phyloP scores from a whole-genome alignment of 2,113 vertebrate species.

The Lycaon pictus region DNA sequence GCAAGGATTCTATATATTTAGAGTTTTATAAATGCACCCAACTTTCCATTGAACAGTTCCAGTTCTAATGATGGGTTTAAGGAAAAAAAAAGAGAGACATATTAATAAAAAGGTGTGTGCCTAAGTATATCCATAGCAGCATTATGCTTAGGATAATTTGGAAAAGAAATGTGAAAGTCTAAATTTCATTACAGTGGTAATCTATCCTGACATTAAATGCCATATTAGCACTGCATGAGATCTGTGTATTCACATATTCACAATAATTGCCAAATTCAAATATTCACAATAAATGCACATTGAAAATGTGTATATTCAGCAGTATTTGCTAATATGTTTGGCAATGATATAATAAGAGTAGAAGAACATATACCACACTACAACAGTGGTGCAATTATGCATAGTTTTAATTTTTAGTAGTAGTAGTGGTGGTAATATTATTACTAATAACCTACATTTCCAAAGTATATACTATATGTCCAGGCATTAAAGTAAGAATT shows the following conservation, averaged over 20 bases:
- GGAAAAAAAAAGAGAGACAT: background rate
- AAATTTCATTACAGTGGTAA: constrained; percentile 47
- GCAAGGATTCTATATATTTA: background rate
- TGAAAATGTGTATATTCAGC: background rate
- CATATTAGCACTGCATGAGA: constrained; percentile 49
- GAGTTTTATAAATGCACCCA: background rate
- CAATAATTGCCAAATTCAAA: constrained; percentile 28
- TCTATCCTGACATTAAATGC: constrained; percentile 9
- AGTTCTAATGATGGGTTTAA: background rate
- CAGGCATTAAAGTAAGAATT: background rate
- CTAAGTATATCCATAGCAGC: background rate
- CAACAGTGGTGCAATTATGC: background rate
- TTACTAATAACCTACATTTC: background rate
- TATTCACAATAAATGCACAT: background rate
- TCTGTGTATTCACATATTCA: background rate
- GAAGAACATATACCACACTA: background rate
- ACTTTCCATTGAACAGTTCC: background rate
- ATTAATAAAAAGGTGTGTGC: background rate
- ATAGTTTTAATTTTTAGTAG: background rate
- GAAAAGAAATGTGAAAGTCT: background rate
- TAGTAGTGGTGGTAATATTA: background rate
- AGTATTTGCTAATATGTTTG: background rate
- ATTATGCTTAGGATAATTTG: constrained; percentile 28
- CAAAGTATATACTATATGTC: background rate
- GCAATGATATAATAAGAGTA: background rate